phyloP scores from a whole-genome alignment of 53 echinoderm and acorn worm species.

The Holothuria leucospilota region DNA sequence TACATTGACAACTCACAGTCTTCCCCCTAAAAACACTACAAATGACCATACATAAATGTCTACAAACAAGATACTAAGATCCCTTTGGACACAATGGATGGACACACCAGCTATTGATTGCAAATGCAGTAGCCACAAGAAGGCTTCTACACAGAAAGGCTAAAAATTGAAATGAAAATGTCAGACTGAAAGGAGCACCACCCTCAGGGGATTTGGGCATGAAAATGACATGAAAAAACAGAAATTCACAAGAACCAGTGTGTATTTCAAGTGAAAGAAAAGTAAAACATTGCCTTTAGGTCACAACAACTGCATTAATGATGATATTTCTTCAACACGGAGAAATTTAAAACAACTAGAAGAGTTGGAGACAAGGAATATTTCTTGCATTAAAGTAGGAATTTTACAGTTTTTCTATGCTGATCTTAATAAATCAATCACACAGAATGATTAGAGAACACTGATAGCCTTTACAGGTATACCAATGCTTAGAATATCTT shows the following conservation, averaged over 20 bases:
- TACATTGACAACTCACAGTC: too few species aligned
- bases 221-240: constrained; percentile 41
- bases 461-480: too few species aligned
- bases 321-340: constrained; percentile 30
- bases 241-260: constrained; percentile 32
- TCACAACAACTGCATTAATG: constrained; percentile 31
- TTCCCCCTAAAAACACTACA: too few species aligned
- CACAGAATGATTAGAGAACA: too few species aligned
- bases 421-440: too few species aligned
- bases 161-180: constrained; percentile 17
- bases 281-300: constrained; percentile 14
- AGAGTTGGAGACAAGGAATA: constrained; percentile 15
- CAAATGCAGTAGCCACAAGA: constrained; percentile 13
- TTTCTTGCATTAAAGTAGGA: constrained; percentile 3
- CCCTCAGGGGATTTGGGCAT: neutral
- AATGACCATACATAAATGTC: too few species aligned
- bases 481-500: too few species aligned
- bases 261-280: neutral
- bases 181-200: constrained; percentile 26
- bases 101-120: constrained; percentile 21
- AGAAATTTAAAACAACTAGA: constrained; percentile 29
- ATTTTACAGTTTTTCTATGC: neutral
- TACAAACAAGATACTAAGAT: neutral
- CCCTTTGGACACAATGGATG: constrained; percentile 18
- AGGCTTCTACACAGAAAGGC: constrained; percentile 6